Base-by-base conservation (phyloP, 2,113 vertebrate species). In the Mastomys natalensis region DNA sequence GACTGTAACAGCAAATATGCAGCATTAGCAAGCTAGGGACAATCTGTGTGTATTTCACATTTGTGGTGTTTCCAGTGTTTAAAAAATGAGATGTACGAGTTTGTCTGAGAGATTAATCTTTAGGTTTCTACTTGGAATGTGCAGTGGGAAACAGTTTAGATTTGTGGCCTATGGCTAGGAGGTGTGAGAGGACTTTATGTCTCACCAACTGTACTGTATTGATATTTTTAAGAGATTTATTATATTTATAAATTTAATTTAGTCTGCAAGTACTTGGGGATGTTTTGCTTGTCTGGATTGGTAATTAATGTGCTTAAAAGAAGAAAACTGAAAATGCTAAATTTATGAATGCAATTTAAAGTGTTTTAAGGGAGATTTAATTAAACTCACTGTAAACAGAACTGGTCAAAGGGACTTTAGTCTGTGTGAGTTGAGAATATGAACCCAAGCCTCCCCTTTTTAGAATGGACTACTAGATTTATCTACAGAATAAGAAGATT, bases 201-300 rank as follows among this genome's bases (percentile, higher is more conserved):
- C 82, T 82, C 88, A 58, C 13, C 66, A 68, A 73, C 16, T 66
- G 12, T 60, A 58, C 60, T 82, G 77, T 90, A 73, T 43, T 93
- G 29, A 34, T 90, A 64, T 94, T 21, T 84, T 94, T 91, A 95
- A 96, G 85, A 95, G 66, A 94, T 73, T 96, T 55, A n/a, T 90
- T 95, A 94, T 74, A 90, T 92, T 95, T 97, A 93, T 73, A 92
- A 97, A 95, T 97, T 85, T 92, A 94, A 96, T 94, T 96, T 95
- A 90, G 90, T 92, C 45, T 92, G 73, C 77, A 92, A 97, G 88
- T 90, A 90, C 66, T 94, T 94, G 72, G 78, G 53, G 92, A 90
- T 93, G 70, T 93, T 95, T 91, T 93, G 76, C 90, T 96, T 92
- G 80, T 96, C 91, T 37, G 74, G 22, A 24, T 81, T 93, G 85